Percentiles rank a stretch among this genome's conserved stretches.
Conservation (phyloP, 2,113 vertebrate species). For the Burhinus bistriatus region DNA sequence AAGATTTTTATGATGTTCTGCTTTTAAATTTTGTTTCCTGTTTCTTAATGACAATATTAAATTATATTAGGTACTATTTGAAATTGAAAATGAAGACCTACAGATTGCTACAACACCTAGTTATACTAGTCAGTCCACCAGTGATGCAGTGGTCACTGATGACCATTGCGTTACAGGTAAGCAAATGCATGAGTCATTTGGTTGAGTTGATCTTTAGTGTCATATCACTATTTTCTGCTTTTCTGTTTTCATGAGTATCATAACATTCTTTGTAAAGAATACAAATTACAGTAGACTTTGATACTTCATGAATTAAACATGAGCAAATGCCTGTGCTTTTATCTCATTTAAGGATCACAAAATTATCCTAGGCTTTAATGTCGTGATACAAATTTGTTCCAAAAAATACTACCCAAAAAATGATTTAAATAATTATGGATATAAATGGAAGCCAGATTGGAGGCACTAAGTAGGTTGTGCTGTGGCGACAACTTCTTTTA, state of each 20-base stretch:
- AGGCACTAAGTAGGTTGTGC: not conserved
- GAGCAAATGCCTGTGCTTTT: not conserved
- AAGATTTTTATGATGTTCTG: not conserved
- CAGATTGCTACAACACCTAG: not conserved
- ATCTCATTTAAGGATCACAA: not conserved
- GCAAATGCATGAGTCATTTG: not conserved
- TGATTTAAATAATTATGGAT: not conserved
- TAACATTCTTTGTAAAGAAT: not conserved
- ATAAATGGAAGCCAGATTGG: not conserved
- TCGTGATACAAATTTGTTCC: not conserved
- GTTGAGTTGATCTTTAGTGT: not conserved
- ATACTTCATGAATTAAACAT: not conserved
- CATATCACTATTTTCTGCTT: not conserved
- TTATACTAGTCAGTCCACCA: not conserved
- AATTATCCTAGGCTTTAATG: not conserved
- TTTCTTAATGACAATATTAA: slow-evolving; percentile 6
- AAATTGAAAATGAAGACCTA: slow-evolving; percentile 70
- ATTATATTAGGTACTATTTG: slow-evolving; percentile 60
- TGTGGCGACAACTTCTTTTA: not conserved
- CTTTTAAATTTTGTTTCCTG: not conserved
- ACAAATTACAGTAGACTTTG: not conserved
- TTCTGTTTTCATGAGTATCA: not conserved
- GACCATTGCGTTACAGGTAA: slow-evolving; percentile 45
- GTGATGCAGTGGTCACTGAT: not conserved
- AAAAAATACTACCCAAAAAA: not conserved